phyloP scores from a whole-genome alignment of 2,113 vertebrate species.

The Tamias sibiricus region DNA sequence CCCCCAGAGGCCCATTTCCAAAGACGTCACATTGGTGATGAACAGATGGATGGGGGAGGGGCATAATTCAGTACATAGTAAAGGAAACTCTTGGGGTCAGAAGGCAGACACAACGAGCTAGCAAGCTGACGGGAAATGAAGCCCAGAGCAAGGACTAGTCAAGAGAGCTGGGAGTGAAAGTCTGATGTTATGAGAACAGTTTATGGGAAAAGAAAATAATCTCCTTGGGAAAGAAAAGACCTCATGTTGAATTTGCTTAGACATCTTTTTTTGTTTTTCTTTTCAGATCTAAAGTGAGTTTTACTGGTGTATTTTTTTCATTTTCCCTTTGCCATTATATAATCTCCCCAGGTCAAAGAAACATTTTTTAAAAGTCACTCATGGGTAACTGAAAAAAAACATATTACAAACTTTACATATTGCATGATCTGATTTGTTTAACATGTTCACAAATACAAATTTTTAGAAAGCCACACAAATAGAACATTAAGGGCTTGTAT shows the following conservation, averaged over 20 bases:
- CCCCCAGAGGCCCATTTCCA: not conserved
- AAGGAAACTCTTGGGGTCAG: not conserved
- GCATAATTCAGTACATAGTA: not conserved
- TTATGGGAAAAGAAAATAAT: constrained; percentile 31
- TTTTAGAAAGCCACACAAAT: constrained; percentile 22
- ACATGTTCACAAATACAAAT: constrained; percentile 39
- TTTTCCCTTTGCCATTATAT: not conserved
- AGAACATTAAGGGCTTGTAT: not conserved
- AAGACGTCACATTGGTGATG: not conserved
- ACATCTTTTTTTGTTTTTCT: not conserved
- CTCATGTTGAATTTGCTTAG: constrained; percentile 30
- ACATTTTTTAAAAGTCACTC: constrained; percentile 38
- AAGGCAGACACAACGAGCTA: not conserved
- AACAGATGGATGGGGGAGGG: not conserved
- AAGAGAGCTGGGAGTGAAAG: not conserved
- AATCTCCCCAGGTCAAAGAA: constrained; percentile 49
- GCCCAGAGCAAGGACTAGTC: not conserved
- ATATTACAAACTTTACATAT: not conserved
- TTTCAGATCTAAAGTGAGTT: not conserved
- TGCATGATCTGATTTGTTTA: constrained; percentile 40
- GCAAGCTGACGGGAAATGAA: not conserved
- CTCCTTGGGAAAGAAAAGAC: not conserved
- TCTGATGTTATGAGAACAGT: not conserved
- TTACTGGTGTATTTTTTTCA: constrained; percentile 23
- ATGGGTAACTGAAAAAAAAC: constrained; percentile 19